These are phyloP conservation scores for Galaxias olidus DNA, from an alignment of 2,797 vertebrate genomes.

Conservation along the genomic window DNA sequence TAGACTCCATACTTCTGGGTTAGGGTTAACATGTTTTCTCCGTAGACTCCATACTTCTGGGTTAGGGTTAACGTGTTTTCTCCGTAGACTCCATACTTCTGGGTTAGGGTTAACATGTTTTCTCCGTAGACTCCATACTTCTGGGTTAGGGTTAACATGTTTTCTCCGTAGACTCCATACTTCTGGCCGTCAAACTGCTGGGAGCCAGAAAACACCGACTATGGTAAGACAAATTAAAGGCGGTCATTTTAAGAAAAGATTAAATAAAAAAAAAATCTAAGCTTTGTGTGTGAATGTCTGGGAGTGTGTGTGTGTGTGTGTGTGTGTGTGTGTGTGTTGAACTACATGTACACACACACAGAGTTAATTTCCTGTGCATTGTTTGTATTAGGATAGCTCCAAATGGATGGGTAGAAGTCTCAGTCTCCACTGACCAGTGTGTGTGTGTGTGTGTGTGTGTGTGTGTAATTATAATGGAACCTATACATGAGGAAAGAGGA, in stretches of 20 bases:
- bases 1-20: too few species aligned
- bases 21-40: too few species aligned
- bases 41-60: too few species aligned
- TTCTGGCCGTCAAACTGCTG: conserved; percentile 91
- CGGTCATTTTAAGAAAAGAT: background rate
- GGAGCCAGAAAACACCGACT: conserved; percentile 90
- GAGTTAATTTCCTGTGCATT: conserved; percentile 13
- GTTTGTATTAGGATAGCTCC: too few species aligned
- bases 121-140: too few species aligned
- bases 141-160: too few species aligned
- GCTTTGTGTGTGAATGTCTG: conserved; percentile 12
- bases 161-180: conserved; percentile 79
- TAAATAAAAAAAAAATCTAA: background rate
- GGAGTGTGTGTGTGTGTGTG: conserved; percentile 25
- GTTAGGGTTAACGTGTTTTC: too few species aligned
- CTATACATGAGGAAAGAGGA: background rate
- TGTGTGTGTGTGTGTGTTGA: conserved; percentile 1
- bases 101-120: too few species aligned
- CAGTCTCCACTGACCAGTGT: background rate
- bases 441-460: conserved; percentile 4
- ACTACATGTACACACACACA: conserved; percentile 9
- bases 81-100: too few species aligned
- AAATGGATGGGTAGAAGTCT: too few species aligned
- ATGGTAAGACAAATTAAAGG: conserved; percentile 69
- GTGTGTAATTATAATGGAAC: background rate